Evolutionary conservation across 2,113 vertebrate species (phyloP), one percentile per base, ranked within the genome.

Genomic region (Lepus americanus): DNA sequence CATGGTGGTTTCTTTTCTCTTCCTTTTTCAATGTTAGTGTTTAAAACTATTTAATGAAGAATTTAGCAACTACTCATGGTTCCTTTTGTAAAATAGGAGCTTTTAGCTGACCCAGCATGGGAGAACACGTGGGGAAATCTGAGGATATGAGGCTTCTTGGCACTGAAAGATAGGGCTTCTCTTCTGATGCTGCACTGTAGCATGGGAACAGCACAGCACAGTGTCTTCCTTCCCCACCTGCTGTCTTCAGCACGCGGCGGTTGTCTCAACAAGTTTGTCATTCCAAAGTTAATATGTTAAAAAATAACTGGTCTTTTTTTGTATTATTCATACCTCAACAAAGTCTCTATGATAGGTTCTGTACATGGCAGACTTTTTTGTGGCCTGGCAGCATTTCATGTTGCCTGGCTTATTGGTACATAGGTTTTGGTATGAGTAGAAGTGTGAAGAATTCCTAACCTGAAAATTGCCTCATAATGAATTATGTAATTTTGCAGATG

Each of bases 251-350:
- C 49, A 33, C n/a, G 63, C 79, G 63, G 96, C 80, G 93, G 84
- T 96, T 93, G 97, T 94, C 78, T 86, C 90, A 94, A 95, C 94
- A 97, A 9, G 96, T 87, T 96, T 80, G 74, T 96, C 95, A 90
- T 96, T 95, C 97, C 94, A 92, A 39, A 88, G 95, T 96, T 95
- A 88, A 6, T 91, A 79, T 93, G 93, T 95, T 92, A 31, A 94
- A 49, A 76, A 90, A 91, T 89, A 89, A 31, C 69, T 73, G 9
- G n/a, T 51, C 17, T 80, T 89, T 78, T 89, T 85, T 59, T 31
- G 49, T 66, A 64, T 29, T 72, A 63, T 77, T 86, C 86, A 78
- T 94, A 79, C 53, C 39, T 36, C 73, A 76, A 78, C n/a, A 84
- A 81, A 23, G 79, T 87, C 36, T 22, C 29, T 73, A 27, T 74